phyloP scores from a whole-genome alignment of 1,140 invertebrate genomes.

The Nebria ingens region DNA sequence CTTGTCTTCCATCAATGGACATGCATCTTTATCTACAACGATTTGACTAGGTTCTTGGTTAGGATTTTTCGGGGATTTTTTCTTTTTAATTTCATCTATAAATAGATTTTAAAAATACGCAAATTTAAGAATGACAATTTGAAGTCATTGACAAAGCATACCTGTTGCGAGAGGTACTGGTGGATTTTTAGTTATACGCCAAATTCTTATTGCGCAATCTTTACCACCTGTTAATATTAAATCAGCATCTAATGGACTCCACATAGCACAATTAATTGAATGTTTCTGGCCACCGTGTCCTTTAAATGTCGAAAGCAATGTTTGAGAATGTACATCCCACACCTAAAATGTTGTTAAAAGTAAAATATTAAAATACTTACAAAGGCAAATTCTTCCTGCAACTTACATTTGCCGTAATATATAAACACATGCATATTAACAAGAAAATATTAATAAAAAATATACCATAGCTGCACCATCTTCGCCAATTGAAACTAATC shows the following conservation, averaged over 20 bases:
- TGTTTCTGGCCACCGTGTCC: constrained; percentile 41
- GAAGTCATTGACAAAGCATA: too few relatives aligned
- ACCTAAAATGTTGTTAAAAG: too few relatives aligned
- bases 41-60: too few relatives aligned
- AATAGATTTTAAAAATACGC: too few relatives aligned
- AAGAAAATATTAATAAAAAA: constrained; percentile 14
- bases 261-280: constrained; percentile 44
- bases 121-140: too few relatives aligned
- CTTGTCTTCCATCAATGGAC: too few relatives aligned
- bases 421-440: too few relatives aligned
- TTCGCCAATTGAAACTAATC: constrained; percentile 56
- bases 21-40: too few relatives aligned
- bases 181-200: constrained; percentile 40
- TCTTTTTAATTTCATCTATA: too few relatives aligned
- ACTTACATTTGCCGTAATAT: too few relatives aligned
- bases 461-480: constrained; percentile 56
- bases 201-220: constrained; percentile 48
- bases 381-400: too few relatives aligned
- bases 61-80: too few relatives aligned
- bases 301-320: constrained; percentile 42
- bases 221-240: constrained; percentile 48
- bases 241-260: constrained; percentile 53
- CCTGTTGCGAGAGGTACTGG: constrained; percentile 14
- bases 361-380: constrained; percentile 14
- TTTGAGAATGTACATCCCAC: constrained; percentile 53